A percentile compares a stretch with the other conserved stretches of the same genome.
Evolutionary conservation across 2,113 vertebrate genomes (phyloP).

Genomic region (Varanus komodoensis): DNA sequence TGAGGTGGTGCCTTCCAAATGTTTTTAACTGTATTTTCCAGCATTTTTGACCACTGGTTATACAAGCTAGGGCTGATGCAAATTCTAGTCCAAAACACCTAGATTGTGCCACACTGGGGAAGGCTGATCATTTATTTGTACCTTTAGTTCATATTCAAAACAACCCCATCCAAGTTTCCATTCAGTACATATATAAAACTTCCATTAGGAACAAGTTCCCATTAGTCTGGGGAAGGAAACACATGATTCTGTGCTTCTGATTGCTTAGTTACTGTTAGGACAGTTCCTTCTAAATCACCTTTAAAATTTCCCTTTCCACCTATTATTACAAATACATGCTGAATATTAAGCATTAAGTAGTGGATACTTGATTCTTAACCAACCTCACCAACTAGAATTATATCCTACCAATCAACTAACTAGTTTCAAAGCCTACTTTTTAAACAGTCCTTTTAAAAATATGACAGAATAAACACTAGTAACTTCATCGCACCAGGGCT

Average conservation of each 20-base stretch:
- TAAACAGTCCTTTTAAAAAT: background rate
- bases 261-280: background rate
- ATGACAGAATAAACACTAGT: background rate
- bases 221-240: background rate
- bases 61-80: too few species aligned
- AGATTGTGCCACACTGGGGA: too few species aligned
- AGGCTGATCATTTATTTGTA: too few species aligned
- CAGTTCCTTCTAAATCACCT: background rate
- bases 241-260: background rate
- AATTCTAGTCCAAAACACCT: too few species aligned
- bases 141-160: background rate
- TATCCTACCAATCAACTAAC: background rate
- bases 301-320: background rate
- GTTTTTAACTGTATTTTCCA: too few species aligned
- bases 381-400: background rate
- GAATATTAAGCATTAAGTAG: background rate
- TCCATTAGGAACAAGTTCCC: background rate
- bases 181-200: background rate
- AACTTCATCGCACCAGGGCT: background rate
- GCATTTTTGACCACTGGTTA: too few species aligned
- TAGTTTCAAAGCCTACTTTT: background rate
- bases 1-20: too few species aligned
- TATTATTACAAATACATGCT: background rate
- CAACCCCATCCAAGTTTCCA: background rate
- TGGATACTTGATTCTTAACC: background rate